Percentiles rank a stretch among this genome's conserved stretches.
These are phyloP conservation scores for Drosophila stalkeri DNA, from an alignment of 2,888 invertebrate genomes.

Conservation along the genomic window DNA sequence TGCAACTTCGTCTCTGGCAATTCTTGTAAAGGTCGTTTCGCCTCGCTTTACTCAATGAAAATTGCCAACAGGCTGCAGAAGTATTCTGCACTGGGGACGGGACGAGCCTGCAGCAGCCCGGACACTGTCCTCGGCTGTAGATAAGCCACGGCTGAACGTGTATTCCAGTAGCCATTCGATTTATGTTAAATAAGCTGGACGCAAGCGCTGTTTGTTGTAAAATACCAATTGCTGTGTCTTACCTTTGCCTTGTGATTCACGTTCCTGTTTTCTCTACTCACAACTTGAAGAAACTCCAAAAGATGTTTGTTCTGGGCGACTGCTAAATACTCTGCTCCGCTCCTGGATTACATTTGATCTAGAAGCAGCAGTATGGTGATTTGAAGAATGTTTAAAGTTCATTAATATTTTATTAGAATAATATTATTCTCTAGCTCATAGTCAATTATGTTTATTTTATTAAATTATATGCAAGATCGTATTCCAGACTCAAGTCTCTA, in stretches of 20 bases:
- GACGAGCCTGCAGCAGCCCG: not conserved
- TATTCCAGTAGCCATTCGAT: constrained; percentile 82
- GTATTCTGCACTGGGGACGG: constrained; percentile 10
- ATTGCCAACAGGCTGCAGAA: constrained; percentile 35
- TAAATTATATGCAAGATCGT: not conserved
- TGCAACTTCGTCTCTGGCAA: constrained; percentile 23
- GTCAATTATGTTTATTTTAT: not conserved
- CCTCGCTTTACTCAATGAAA: constrained; percentile 73
- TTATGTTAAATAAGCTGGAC: constrained; percentile 82
- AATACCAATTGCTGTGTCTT: constrained; percentile 73
- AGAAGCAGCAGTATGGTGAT: too few relatives aligned
- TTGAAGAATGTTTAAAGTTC: too few relatives aligned
- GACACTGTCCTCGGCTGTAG: constrained; percentile 24
- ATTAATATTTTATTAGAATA: too few relatives aligned
- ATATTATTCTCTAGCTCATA: not conserved
- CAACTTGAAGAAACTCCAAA: not conserved
- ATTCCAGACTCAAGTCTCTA: not conserved
- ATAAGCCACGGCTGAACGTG: constrained; percentile 58
- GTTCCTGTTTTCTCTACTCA: constrained; percentile 23
- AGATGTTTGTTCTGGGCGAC: not conserved
- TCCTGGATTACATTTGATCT: not conserved
- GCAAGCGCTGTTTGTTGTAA: constrained; percentile 76
- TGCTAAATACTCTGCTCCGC: not conserved
- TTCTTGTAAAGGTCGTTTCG: constrained; percentile 75
- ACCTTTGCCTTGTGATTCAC: constrained; percentile 55